phyloP scores from a whole-genome alignment of 1,140 invertebrate species.

The Panagrolaimus sp. region DNA sequence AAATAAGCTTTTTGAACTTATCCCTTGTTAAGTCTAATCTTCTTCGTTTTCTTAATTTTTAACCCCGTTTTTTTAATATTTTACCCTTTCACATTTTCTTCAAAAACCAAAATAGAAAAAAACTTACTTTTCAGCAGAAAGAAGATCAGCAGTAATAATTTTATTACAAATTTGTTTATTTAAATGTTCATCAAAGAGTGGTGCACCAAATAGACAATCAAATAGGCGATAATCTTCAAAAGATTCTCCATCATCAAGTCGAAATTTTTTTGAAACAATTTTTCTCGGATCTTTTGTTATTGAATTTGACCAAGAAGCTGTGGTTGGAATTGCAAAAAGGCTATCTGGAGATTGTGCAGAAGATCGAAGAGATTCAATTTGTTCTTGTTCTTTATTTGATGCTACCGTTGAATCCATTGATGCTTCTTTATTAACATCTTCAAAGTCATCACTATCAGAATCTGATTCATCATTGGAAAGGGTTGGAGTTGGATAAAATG shows the following conservation, averaged over 20 bases:
- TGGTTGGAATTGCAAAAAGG: background rate
- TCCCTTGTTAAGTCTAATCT: no score
- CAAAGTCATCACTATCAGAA: background rate
- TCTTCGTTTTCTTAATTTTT: no score
- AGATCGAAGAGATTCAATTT: background rate
- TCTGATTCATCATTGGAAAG: background rate
- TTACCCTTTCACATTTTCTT: background rate
- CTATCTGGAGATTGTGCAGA: background rate
- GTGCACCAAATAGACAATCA: conserved; percentile 56
- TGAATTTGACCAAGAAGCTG: conserved; percentile 6
- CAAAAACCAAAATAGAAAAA: background rate
- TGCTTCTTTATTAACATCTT: background rate
- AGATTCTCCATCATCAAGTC: conserved; percentile 34
- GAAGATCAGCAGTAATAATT: conserved; percentile 37
- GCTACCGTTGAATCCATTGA: background rate
- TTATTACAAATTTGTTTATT: conserved; percentile 51
- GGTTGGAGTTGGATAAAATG: background rate
- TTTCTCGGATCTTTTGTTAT: conserved; percentile 48
- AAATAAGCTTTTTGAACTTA: no score
- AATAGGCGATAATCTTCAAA: conserved; percentile 53
- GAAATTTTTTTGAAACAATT: conserved; percentile 26
- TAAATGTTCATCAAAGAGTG: conserved; percentile 51
- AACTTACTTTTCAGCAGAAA: conserved; percentile 46
- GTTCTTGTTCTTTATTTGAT: background rate
- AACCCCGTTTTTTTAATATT: conserved; percentile 1